Evolutionary conservation across 2,797 vertebrate genomes (phyloP), one percentile per base, ranked within the genome.

Genomic region (Enteromius radiatus): DNA sequence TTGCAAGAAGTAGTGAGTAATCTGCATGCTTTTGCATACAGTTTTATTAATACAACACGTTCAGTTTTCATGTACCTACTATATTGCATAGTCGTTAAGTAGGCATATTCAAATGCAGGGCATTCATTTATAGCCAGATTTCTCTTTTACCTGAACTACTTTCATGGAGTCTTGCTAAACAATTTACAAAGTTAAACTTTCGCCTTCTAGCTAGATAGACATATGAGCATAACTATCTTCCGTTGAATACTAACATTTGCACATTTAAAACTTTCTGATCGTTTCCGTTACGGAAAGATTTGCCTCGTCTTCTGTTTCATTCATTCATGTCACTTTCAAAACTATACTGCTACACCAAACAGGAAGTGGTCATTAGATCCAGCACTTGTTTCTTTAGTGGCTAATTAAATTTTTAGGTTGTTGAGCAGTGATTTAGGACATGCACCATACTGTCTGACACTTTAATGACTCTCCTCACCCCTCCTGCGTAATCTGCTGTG

Each of bases 381-480:
- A 70, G 67, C 74, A 49, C 87, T 88, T 86, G 87, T 90, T 86
- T 88, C 88, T 83, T 91, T 91, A 88, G 88, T 76, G 90, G 88
- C 92, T 89, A 89, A 89, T 90, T 89, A 89, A 90, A 82, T 86
- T 89, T 91, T 90, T 38, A 80, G 63, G 49, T 68, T 59, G 14
- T 47, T 59, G 54, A 86, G 89, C 89, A 84, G 74, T 91, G 92
- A 94, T 93, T 93, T 92, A 91, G 83, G 85, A 88, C 88, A 90
- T 87, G 89, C 89, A 89, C 88, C 91, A 90, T 91, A 87, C 86
- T 68, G 82, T 87, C 88, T 88, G 89, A 88, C 91, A 88, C 81
- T 93, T 93, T 92, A 90, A 94, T 86, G 86, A 88, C 90, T 84
- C 84, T 89, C 81, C 84, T 90, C 90, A 84, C 89, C 89, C 86